Percentiles rank a stretch among this genome's conserved stretches.
Evolutionary conservation across 2,797 vertebrate species (phyloP).

Genomic region (Aeoliscus strigatus): DNA sequence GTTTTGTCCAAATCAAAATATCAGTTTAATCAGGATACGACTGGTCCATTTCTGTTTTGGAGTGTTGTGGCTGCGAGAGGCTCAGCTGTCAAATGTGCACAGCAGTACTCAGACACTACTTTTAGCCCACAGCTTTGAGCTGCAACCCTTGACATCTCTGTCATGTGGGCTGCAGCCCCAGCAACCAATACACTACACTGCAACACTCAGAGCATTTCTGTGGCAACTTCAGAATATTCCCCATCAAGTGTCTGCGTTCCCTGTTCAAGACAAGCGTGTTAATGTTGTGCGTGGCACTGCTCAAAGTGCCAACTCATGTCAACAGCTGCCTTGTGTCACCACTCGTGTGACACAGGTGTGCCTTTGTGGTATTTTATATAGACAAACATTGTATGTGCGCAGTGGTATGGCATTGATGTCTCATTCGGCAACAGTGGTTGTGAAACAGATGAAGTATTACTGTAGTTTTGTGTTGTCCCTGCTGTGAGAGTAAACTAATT

Average conservation of each 20-base stretch:
- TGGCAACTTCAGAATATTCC: constrained; percentile 17
- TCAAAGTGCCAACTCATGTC: constrained; percentile 19
- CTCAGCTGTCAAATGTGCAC: constrained; percentile 65
- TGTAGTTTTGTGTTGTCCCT: too few species aligned
- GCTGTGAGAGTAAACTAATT: too few species aligned
- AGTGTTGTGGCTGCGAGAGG: constrained; percentile 58
- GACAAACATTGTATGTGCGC: too few species aligned
- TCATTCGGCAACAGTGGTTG: too few species aligned
- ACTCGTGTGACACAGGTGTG: constrained; percentile 10
- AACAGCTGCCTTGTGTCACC: constrained; percentile 31
- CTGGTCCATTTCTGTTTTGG: constrained; percentile 58
- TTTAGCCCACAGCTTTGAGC: constrained; percentile 60
- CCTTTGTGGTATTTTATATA: too few species aligned
- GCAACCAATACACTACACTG: constrained; percentile 49
- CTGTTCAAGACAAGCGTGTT: constrained; percentile 26
- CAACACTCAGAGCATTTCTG: constrained; percentile 29
- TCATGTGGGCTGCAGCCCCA: constrained; percentile 58
- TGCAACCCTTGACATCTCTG: constrained; percentile 52
- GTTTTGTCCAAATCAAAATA: too few species aligned
- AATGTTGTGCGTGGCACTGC: constrained; percentile 5
- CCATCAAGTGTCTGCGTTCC: constrained; percentile 9
- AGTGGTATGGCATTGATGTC: too few species aligned
- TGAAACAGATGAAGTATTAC: too few species aligned
- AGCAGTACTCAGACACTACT: constrained; percentile 56
- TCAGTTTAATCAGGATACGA: constrained; percentile 34